Base-by-base conservation (phyloP, 2,113 vertebrate species). In the Solenodon paradoxus region DNA sequence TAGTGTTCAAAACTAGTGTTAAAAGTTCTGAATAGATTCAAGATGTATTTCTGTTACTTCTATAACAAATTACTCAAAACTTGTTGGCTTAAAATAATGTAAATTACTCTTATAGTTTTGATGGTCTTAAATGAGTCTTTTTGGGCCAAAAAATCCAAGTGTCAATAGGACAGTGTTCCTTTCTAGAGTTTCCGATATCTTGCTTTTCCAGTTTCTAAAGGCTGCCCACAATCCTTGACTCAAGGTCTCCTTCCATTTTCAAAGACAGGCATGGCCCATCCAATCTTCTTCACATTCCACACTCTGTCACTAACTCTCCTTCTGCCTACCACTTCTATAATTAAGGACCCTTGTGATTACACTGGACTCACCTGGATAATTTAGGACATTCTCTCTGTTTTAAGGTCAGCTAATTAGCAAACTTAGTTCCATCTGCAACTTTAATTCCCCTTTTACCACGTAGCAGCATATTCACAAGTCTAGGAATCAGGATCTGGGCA, bases 41-140 rank as follows among this genome's bases (percentile, higher is more conserved):
- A 89, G 30, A 64, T 88, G 49, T 79, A 35, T 91, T 97, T 71
- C 61, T 88, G 68, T 82, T 96, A 82, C 45, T 94, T 88, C 90
- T 40, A 11, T 91, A 90, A 90, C 64, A 85, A 88, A 81, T 49
- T 22, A 84, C 19, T 40, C 88, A n/a, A 84, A 90, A 51, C 5
- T 49, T 55, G 7, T 15, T 91, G 75, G 35, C 38, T 59, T 92
- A 51, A 94, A 79, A 84, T 35, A 63, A 92, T 72, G 8, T 26
- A 88, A 75, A 90, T 51, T 87, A 82, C 42, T 80, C 26, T 35
- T 42, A 77, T 12, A 49, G 38, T 63, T 68, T 57, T 22, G 17
- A 74, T 72, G 61, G 30, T 55, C 28, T 75, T 88, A 75, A 94
- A 42, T 63, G 7, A 12, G 28, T 45, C 45, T 74, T 61, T 83